Conservation (phyloP, 2,888 invertebrate species). For the Empis livida region DNA sequence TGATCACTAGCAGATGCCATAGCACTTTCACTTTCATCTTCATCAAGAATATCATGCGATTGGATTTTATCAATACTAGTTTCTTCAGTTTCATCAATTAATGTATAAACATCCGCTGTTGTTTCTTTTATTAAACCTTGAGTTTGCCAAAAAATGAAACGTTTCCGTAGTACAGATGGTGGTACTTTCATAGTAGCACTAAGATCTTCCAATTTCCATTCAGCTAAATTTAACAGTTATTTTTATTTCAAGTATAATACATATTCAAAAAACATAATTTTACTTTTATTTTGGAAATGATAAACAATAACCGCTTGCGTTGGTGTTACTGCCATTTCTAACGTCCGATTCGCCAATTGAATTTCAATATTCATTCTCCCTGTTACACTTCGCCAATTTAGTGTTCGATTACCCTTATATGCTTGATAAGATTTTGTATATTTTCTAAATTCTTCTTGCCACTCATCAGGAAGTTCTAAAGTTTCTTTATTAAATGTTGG, state of each 20-base stretch:
- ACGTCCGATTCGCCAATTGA: conserved; percentile 66
- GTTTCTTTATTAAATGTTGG: conserved; percentile 92
- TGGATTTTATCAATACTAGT: conserved; percentile 43
- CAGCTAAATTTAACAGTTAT: conserved; percentile 36
- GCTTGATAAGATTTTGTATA: conserved; percentile 87
- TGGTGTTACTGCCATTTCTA: conserved; percentile 77
- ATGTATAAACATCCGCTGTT: conserved; percentile 55
- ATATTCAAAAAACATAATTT: not conserved
- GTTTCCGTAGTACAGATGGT: conserved; percentile 66
- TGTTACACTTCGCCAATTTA: conserved; percentile 88
- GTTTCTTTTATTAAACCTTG: conserved; percentile 74
- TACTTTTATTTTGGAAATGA: conserved; percentile 80
- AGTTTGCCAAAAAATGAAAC: conserved; percentile 90
- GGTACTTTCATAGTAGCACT: conserved; percentile 80
- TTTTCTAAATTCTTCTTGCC: conserved; percentile 66
- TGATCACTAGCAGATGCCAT: conserved; percentile 93
- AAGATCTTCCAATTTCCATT: conserved; percentile 79
- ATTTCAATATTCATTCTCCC: conserved; percentile 85
- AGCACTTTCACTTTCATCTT: conserved; percentile 84
- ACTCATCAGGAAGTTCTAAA: conserved; percentile 66
- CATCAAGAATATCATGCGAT: conserved; percentile 56
- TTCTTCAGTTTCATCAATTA: conserved; percentile 54
- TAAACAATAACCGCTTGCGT: conserved; percentile 88
- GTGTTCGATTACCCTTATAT: conserved; percentile 79
- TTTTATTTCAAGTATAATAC: not conserved